Evolutionary conservation across 1,140 invertebrate species (phyloP), one percentile per base, ranked within the genome.

Genomic region (Conus ventricosus): DNA sequence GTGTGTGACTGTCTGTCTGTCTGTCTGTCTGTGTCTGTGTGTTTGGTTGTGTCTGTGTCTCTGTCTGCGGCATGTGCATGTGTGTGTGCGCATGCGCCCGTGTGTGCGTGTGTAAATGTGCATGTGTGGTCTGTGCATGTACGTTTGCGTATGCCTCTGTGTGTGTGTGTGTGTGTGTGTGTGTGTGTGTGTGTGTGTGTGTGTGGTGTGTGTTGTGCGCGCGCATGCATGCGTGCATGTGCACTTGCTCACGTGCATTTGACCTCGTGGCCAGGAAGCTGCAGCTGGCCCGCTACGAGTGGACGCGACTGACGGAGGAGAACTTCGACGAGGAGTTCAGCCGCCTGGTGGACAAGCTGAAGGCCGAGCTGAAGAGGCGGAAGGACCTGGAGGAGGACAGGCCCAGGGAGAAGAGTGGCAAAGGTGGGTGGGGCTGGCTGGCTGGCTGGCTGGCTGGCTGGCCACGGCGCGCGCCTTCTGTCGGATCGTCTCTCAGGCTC

Each of bases 251-350:
- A 23, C 71, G 71, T 75, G 71, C 71, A 63, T 13, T 63, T 13
- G 10, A 75, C 57, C 57, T 60, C 0, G 8, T 15, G 8, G 15
- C 5, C 55, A 93, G 93, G 92, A 91, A 91, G 67, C 81, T 94
- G n/a, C 92, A 92, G 81, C 86, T 93, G 51, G 90, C 93, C 8
- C 86, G 91, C 15, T 90, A 93, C 84, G 89, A 92, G 39, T 94
- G 93, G 93, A 91, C 87, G 67, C 51, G 54, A 15, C 89, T 92
- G 76, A 84, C 91, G 57, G 57, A 90, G 71, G 90, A 92, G 20
- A 88, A 90, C 25, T 92, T 92, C 86, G 90, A 91, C 84, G 89
- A 91, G 57, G 86, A 90, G 63, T 90, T 92, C 60, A 54, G 80
- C 17, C 75, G 75, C 15, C 84, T 93, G 39, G 25, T 92, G 5